Conservation (phyloP, 2,888 invertebrate species). For the Drosophila rubida region DNA sequence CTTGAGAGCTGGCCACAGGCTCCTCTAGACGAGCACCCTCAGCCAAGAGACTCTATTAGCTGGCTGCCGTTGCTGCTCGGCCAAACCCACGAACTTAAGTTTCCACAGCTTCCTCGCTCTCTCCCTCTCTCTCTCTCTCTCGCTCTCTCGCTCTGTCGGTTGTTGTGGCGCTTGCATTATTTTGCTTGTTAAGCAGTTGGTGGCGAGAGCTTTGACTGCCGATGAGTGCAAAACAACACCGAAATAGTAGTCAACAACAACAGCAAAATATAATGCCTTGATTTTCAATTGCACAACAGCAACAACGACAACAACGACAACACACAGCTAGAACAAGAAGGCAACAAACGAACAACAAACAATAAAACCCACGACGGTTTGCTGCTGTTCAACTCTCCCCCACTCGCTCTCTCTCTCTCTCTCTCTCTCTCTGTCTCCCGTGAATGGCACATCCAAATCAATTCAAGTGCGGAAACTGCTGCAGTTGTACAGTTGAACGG, state of each 20-base stretch:
- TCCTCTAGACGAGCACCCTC: slow-evolving; percentile 2
- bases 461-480: slow-evolving; percentile 76
- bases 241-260: slow-evolving; percentile 28
- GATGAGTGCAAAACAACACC: slow-evolving; percentile 58
- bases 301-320: slow-evolving; percentile 37
- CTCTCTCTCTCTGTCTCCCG: slow-evolving; percentile 18
- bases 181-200: slow-evolving; percentile 75
- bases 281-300: slow-evolving; percentile 75
- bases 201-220: slow-evolving; percentile 65
- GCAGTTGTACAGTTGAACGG: slow-evolving; percentile 76
- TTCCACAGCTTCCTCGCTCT: neutral
- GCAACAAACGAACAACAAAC: slow-evolving; percentile 57
- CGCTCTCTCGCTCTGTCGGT: neutral
- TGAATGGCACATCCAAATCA: slow-evolving; percentile 69
- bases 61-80: slow-evolving; percentile 1
- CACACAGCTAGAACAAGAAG: slow-evolving; percentile 30
- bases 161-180: slow-evolving; percentile 60
- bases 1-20: slow-evolving; percentile 4
- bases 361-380: slow-evolving; percentile 67
- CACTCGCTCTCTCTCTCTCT: neutral
- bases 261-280: slow-evolving; percentile 65
- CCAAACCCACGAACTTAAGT: neutral
- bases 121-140: neutral
- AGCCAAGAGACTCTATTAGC: slow-evolving; percentile 1
- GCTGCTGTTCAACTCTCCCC: neutral